Evolutionary conservation across 1,140 invertebrate species (phyloP), one percentile per base, ranked within the genome.

Genomic region (Geopemphigus sp.): DNA sequence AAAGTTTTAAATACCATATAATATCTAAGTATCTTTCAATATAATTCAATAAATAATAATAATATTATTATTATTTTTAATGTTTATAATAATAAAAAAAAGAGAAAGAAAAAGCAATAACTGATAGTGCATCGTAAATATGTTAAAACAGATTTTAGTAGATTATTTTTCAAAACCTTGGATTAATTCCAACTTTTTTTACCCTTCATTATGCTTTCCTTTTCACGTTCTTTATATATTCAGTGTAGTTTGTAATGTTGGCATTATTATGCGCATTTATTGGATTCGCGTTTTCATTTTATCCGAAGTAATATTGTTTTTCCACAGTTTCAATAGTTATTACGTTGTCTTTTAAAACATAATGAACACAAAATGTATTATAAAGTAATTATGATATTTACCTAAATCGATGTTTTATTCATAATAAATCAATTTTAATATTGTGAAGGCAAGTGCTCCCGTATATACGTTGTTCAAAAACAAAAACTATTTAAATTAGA

Each of bases 111-210:
- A 66, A 66, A 66, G 63, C 19, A 66, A 66, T 66, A 66, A 66
- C 63, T 22, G 39, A 68, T 47, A 68, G 64, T 68, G n/a, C 64
- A 66, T 47, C 15, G n/a, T 47, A 68, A 68, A 68, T 68, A 68
- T 47, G n/a, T 68, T 68, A 15, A 24, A 47, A 24, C n/a, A 68
- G n/a, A 68, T 68, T 68, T 68, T 47, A 17, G n/a, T 32, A 68
- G 14, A 68, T 68, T 68, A 47, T 22, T 47, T 15, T 39, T 22
- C 19, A 54, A 54, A n/a, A 19, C 32, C 11, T 47, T 68, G 64
- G 39, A 68, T 47, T 68, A 5, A 47, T 15, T 68, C 39, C 64
- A 68, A 68, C 12, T 68, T 6, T 68, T 50, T 24, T 68, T n/a
- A 66, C 14, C 19, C 22, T 68, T 68, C 39, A 68, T 68, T 68